Evolutionary conservation across 2,888 invertebrate species (phyloP).

Genomic region (Aelia acuminata): DNA sequence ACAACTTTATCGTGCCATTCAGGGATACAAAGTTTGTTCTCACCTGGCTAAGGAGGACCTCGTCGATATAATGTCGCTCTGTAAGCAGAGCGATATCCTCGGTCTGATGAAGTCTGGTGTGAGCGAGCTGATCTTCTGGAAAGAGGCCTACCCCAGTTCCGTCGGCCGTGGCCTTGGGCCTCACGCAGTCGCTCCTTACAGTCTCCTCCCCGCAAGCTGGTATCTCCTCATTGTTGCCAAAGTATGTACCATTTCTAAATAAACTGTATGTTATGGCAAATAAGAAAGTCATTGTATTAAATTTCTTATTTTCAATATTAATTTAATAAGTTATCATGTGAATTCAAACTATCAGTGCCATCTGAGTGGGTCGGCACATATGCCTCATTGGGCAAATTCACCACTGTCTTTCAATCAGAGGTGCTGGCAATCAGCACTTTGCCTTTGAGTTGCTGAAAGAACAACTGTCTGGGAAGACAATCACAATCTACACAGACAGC

Average conservation of each 20-base stretch:
- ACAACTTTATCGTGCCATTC: constrained; percentile 66
- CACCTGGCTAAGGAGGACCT: constrained; percentile 84
- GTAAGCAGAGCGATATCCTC: constrained; percentile 82
- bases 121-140: constrained; percentile 83
- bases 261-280: too few species aligned
- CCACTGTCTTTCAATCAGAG: too few species aligned
- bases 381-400: too few species aligned
- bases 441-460: too few species aligned
- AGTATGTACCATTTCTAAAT: constrained; percentile 69
- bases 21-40: constrained; percentile 82
- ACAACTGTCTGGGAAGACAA: too few species aligned
- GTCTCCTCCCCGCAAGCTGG: constrained; percentile 77
- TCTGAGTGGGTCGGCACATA: too few species aligned
- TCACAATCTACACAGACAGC: too few species aligned
- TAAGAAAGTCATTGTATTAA: too few species aligned
- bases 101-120: constrained; percentile 78
- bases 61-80: constrained; percentile 81
- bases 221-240: constrained; percentile 83
- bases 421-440: too few species aligned
- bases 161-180: constrained; percentile 67
- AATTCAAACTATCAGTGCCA: too few species aligned
- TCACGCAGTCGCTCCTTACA: constrained; percentile 66
- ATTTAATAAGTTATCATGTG: too few species aligned
- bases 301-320: too few species aligned
- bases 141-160: constrained; percentile 78